A percentile compares a stretch with the other conserved stretches of the same genome.
Conservation (phyloP, 2,797 vertebrate species). For the Hydrophis major region DNA sequence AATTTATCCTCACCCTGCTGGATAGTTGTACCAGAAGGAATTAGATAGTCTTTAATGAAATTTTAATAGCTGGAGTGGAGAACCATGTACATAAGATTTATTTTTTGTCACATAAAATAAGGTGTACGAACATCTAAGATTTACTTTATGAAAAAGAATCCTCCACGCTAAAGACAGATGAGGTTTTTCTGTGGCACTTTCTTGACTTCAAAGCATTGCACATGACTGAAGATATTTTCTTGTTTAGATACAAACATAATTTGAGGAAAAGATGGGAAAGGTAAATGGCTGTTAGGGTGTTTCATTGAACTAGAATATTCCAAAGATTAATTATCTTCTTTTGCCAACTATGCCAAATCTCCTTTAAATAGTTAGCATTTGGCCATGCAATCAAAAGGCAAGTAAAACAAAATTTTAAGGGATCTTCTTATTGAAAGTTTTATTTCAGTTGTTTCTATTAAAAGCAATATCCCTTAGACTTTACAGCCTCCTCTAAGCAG, state of each 20-base stretch:
- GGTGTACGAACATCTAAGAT: not conserved
- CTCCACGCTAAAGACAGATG: not conserved
- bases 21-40: constrained; percentile 12
- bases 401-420: constrained; percentile 3
- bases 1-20: constrained; percentile 47
- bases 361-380: not conserved
- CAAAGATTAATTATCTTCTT: constrained; percentile 6
- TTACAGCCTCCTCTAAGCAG: not conserved
- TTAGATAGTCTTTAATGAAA: constrained; percentile 37
- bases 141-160: not conserved
- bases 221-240: not conserved
- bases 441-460: not conserved
- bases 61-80: constrained; percentile 35
- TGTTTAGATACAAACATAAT: not conserved
- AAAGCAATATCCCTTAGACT: not conserved
- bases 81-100: constrained; percentile 12
- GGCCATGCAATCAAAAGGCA: not conserved
- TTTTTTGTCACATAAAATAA: constrained; percentile 38
- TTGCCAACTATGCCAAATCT: not conserved
- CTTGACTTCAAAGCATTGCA: constrained; percentile 1
- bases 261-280: not conserved
- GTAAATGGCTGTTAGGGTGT: not conserved
- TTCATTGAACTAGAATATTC: not conserved
- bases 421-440: not conserved
- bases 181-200: not conserved